These are phyloP conservation scores for Paracentrotus lividus DNA, from an alignment of 53 echinoderm and acorn worm genomes.

Conservation along the genomic window DNA sequence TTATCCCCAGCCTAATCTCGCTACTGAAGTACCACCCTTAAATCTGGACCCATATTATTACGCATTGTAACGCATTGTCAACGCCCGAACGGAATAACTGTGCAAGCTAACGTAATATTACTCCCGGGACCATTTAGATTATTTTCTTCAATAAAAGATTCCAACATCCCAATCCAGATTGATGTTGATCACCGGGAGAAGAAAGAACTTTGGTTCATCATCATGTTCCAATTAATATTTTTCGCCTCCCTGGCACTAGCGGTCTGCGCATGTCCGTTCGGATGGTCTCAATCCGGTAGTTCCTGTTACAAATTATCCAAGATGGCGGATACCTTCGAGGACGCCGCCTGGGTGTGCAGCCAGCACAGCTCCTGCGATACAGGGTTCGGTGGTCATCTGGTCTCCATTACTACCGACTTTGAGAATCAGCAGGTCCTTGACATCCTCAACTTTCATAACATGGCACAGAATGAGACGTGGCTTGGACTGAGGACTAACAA, in stretches of 20 bases:
- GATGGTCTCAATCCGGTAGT: constrained; percentile 62
- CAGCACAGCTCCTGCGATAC: constrained; percentile 71
- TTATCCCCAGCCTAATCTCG: background rate
- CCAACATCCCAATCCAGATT: background rate
- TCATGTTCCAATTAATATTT: constrained; percentile 19
- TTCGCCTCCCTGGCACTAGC: constrained; percentile 35
- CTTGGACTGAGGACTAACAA: constrained; percentile 72
- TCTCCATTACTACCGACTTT: constrained; percentile 71
- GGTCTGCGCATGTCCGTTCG: constrained; percentile 67
- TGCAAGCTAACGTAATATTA: background rate
- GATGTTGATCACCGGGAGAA: background rate
- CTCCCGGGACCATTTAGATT: background rate
- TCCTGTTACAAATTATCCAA: constrained; percentile 72
- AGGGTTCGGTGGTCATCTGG: constrained; percentile 61
- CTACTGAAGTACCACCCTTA: background rate
- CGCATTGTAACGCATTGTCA: no score
- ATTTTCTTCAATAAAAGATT: background rate
- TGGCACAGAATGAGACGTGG: constrained; percentile 63
- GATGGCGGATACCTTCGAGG: constrained; percentile 32
- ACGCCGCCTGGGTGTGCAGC: constrained; percentile 64
- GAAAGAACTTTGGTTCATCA: background rate
- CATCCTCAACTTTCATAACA: constrained; percentile 68
- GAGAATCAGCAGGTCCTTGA: constrained; percentile 75
- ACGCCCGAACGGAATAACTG: background rate
- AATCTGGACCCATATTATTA: background rate